Base-by-base conservation (phyloP, 2,797 vertebrate genomes). In the Pagetopsis macropterus region DNA sequence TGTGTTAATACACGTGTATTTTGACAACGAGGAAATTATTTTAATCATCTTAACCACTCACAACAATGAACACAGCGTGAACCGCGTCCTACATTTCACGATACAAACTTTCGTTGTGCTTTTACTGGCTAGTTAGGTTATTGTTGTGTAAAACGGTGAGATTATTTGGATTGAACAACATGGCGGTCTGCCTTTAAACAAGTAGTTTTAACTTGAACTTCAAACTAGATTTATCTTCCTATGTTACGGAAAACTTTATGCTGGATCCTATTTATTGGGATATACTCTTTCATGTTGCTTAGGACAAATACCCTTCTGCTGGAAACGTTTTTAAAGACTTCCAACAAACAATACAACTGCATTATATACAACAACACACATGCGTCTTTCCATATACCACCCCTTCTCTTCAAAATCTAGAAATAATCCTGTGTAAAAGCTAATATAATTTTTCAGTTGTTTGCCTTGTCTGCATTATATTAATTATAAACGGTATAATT, bases 201-300 rank as follows among this genome's bases (percentile, higher is more conserved):
- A 56, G 41, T 49, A 62, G 65, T 79, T 75, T 87, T 90, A 90
- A 84, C 89, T 90, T 89, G 88, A 87, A 87, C 81, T 89, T 90
- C 83, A 82, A 81, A 74, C 68, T 55, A 50, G 37, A 41, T n/a
- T 21, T 55, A 61, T 67, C 48, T 44, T 33, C 37, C 69, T 23
- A 31, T 61, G 59, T 27, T 17, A 13, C 43, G 15, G 1, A 0
- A 19, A 8, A 44, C 52, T 37, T 19, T 37, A 52, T 3, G 56
- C 9, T 58, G 8, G 4, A 5, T 37, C 37, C 41, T 27, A 2
- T 37, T 72, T n/a, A 3, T 50, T 56, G 2, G 4, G 9, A 2
- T 41, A 21, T 21, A 21, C 23, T 2, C 4, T 58, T 59, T 17
- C 10, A 13, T 65, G 21, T 46, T n/a, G 2, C 23, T 50, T 14